Evolutionary conservation across 2,888 invertebrate genomes (phyloP).

Genomic region (Subacronicta megacephala): DNA sequence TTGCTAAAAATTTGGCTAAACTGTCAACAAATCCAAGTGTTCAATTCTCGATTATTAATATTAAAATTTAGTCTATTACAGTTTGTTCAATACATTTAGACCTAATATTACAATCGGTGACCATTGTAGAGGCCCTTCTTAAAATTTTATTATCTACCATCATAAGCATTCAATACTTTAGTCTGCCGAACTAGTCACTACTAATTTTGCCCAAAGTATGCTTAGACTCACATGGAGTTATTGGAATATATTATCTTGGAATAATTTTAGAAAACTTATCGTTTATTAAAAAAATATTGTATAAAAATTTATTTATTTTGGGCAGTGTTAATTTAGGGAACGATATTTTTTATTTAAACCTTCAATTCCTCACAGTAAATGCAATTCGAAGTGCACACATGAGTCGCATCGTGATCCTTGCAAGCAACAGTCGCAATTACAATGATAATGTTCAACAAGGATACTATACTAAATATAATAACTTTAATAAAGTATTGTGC

Average conservation of each 20-base stretch:
- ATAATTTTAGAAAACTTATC: conserved; percentile 57
- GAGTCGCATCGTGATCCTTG: conserved; percentile 44
- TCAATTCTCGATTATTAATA: conserved; percentile 46
- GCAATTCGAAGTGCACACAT: conserved; percentile 59
- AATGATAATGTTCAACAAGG: conserved; percentile 60
- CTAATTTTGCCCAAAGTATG: conserved; percentile 58
- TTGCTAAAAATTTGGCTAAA: conserved; percentile 69
- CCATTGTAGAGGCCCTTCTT: conserved; percentile 29
- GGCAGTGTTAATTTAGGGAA: conserved; percentile 74
- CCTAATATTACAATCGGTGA: conserved; percentile 41
- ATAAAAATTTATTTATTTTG: conserved; percentile 65
- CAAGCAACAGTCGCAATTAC: conserved; percentile 53
- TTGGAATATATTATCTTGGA: conserved; percentile 67
- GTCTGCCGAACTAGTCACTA: conserved; percentile 55
- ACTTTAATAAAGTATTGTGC: conserved; percentile 74
- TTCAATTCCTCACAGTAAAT: conserved; percentile 77
- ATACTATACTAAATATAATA: conserved; percentile 59
- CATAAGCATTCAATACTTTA: conserved; percentile 54
- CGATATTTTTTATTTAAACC: conserved; percentile 58
- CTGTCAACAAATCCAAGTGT: conserved; percentile 62
- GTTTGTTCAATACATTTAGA: conserved; percentile 20
- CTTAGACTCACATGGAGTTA: conserved; percentile 78
- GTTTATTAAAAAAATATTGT: conserved; percentile 73
- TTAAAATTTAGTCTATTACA: conserved; percentile 39
- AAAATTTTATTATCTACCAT: conserved; percentile 48